Percentiles rank a stretch among this genome's conserved stretches.
Evolutionary conservation across 2,113 vertebrate genomes (phyloP).

Genomic region (Apistogramma diplotaenia): DNA sequence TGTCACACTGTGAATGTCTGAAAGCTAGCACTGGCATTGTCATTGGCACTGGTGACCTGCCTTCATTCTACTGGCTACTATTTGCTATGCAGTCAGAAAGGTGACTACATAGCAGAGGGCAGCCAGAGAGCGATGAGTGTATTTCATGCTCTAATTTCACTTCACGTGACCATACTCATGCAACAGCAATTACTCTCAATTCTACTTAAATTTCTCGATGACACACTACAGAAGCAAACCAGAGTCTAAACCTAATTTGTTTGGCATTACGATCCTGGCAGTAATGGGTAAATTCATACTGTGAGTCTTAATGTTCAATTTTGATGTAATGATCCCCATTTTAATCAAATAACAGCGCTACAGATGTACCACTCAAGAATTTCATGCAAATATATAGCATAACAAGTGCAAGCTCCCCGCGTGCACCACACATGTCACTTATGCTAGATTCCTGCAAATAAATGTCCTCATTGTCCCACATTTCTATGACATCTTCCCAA

Average conservation of each 20-base stretch:
- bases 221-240: neutral
- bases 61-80: neutral
- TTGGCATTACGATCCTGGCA: neutral
- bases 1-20: neutral
- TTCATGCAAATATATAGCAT: neutral
- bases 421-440: neutral
- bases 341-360: neutral
- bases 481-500: neutral
- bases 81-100: neutral
- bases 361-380: neutral
- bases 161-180: neutral
- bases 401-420: neutral
- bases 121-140: neutral
- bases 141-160: neutral
- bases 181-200: neutral
- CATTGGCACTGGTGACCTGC: neutral
- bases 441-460: neutral
- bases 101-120: neutral
- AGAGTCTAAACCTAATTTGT: neutral
- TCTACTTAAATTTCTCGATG: neutral
- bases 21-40: neutral
- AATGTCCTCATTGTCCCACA: neutral
- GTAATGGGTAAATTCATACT: neutral
- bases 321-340: neutral
- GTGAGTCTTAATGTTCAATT: neutral